Conservation (phyloP, 2,888 invertebrate genomes). For the Iselma pallidipennis region DNA sequence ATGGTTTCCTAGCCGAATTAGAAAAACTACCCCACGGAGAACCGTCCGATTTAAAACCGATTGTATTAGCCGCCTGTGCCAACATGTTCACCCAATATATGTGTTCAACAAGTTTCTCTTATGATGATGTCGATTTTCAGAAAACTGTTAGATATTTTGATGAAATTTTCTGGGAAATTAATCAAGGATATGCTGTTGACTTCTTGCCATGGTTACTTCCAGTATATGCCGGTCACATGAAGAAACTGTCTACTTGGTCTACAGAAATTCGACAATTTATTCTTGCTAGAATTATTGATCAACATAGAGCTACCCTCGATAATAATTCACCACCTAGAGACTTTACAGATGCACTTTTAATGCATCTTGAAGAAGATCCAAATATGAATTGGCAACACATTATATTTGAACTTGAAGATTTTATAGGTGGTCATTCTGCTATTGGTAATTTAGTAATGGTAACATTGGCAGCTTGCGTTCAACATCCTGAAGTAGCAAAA, state of each 20-base stretch:
- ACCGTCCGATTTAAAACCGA: conserved; percentile 67
- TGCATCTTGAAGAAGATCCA: conserved; percentile 63
- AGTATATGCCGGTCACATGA: conserved; percentile 70
- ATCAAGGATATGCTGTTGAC: conserved; percentile 85
- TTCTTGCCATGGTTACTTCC: conserved; percentile 82
- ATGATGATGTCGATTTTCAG: conserved; percentile 70
- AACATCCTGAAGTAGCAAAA: conserved; percentile 66
- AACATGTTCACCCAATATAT: conserved; percentile 88
- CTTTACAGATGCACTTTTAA: conserved; percentile 78
- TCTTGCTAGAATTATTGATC: conserved; percentile 69
- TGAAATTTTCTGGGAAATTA: conserved; percentile 90
- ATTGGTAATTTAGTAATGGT: conserved; percentile 84
- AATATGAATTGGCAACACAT: conserved; percentile 77
- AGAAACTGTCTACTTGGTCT: conserved; percentile 71
- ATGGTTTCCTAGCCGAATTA: conserved; percentile 64
- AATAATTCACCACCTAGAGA: conserved; percentile 68
- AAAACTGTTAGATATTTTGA: conserved; percentile 73
- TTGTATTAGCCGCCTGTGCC: conserved; percentile 73
- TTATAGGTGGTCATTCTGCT: conserved; percentile 86
- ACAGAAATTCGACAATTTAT: conserved; percentile 74
- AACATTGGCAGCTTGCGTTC: conserved; percentile 69
- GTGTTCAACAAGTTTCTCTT: conserved; percentile 78
- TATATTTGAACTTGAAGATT: conserved; percentile 83
- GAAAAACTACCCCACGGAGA: conserved; percentile 55
- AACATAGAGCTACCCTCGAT: conserved; percentile 59